A percentile compares a stretch with the other conserved stretches of the same genome.
Conservation (phyloP, 2,888 invertebrate species). For the Camponotus fellah region DNA sequence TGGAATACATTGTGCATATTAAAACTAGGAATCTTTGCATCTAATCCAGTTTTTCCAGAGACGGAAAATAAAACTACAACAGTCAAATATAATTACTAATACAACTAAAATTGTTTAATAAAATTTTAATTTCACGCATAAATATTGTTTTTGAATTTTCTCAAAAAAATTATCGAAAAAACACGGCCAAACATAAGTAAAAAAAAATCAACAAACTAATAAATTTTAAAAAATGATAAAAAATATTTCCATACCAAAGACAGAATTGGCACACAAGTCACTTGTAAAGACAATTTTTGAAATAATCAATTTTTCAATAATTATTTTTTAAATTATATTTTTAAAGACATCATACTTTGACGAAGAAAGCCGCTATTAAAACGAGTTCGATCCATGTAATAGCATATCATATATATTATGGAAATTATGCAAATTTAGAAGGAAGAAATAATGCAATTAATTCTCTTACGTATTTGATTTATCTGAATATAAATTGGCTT, state of each 20-base stretch:
- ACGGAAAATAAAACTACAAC: neutral
- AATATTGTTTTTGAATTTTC: neutral
- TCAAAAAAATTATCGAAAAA: too few species aligned
- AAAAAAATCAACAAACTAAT: neutral
- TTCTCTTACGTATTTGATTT: neutral
- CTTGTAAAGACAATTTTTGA: neutral
- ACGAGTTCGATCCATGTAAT: neutral
- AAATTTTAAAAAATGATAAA: neutral
- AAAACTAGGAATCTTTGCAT: slow-evolving; percentile 15
- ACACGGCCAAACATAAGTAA: neutral
- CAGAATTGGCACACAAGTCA: neutral
- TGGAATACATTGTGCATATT: neutral
- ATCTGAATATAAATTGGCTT: slow-evolving; percentile 10
- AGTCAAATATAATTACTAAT: neutral
- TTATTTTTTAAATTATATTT: neutral
- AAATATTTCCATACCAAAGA: neutral
- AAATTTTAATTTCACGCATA: neutral
- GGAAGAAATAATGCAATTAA: neutral
- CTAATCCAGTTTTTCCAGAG: neutral
- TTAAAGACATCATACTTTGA: neutral
- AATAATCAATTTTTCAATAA: neutral
- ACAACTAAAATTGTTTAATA: neutral
- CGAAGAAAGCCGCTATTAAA: neutral
- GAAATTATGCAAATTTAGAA: neutral
- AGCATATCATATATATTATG: neutral